Evolutionary conservation across 1,140 invertebrate species (phyloP), one percentile per base, ranked within the genome.

Genomic region (Lepidostoma basale): DNA sequence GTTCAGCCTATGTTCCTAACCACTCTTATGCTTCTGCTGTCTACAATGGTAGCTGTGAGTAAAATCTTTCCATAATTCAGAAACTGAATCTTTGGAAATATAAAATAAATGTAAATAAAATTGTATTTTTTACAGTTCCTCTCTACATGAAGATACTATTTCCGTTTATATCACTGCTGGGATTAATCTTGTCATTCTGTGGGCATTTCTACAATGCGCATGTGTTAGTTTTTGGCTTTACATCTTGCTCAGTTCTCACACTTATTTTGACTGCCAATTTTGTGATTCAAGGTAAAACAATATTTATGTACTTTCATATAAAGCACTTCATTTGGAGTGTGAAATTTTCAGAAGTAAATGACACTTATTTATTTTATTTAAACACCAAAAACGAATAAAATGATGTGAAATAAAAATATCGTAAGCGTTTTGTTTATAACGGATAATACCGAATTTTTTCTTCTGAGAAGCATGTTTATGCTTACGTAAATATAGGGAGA

Each of bases 161-260:
- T 14, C 40, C 23, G 2, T 1, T 62, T 9, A 14, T 62, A 25
- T 68, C 89, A 8, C 83, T 90, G 70, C 60, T 86, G 28, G 89
- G 89, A 2, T 8, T 88, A 0, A 84, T 89, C 62, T 67, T 86
- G 0, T 85, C 85, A 63, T 84, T 86, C 73, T 79, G 85, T 39
- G 89, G 89, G 4, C 89, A 89, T 73, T 88, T 85, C 75, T 88
- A 89, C 74, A 86, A 85, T 74, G 81, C 82, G 64, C 85, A 87
- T 75, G 82, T 87, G 76, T 88, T 87, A 69, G 67, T 88, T 3
- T 67, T 84, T 12, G 83, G 82, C 25, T 77, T 81, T 62, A 75
- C 83, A 3, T 77, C 78, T 68, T 83, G 84, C 10, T 79, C 81
- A 16, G 70, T 86, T 5, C 65, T 87, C 1, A 81, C 81, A 4